A percentile compares a stretch with the other conserved stretches of the same genome.
These are phyloP conservation scores for Poeciliopsis retropinna DNA, from an alignment of 2,113 vertebrate genomes.

Conservation along the genomic window DNA sequence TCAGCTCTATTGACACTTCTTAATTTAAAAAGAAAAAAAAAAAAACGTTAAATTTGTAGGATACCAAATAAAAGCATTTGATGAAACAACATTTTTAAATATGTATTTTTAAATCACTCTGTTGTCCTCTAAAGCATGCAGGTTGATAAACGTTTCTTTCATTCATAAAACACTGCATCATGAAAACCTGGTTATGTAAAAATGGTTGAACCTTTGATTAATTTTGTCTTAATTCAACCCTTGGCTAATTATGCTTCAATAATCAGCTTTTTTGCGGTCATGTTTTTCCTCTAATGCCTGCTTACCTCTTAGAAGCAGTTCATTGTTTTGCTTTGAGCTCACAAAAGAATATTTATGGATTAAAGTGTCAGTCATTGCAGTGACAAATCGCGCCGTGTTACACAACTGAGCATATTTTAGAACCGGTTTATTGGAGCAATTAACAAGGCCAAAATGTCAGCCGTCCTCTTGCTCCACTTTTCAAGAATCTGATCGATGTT, in stretches of 20 bases:
- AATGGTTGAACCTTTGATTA: not conserved
- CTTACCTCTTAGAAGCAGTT: not conserved
- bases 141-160: no score
- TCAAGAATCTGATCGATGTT: not conserved
- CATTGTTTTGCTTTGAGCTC: not conserved
- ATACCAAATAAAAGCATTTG: no score
- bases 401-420: not conserved
- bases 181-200: not conserved
- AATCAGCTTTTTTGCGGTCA: no score
- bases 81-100: no score
- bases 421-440: not conserved
- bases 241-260: not conserved
- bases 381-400: not conserved
- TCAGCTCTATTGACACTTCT: no score
- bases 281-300: not conserved
- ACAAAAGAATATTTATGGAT: not conserved
- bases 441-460: not conserved
- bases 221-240: not conserved
- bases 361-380: not conserved
- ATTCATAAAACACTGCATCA: no score
- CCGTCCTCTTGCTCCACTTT: not conserved
- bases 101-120: no score
- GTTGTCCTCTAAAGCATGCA: no score
- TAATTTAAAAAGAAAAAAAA: no score
- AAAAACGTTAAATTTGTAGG: no score